Percentiles rank a stretch among this genome's conserved stretches.
These are phyloP conservation scores for Drosophila chauvacae DNA, from an alignment of 1,140 invertebrate genomes.

Conservation along the genomic window DNA sequence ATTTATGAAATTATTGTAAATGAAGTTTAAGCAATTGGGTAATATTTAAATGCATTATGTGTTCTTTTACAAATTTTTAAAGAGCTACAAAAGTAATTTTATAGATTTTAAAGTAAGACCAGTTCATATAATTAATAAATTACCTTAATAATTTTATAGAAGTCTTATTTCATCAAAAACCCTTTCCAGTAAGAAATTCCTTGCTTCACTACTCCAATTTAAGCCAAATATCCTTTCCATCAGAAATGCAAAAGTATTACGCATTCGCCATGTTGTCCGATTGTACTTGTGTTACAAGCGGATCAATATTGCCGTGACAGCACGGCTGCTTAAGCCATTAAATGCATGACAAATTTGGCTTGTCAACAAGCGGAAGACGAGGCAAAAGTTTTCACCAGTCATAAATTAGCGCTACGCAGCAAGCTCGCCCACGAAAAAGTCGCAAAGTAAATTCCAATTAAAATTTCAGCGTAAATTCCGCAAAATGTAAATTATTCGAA, in stretches of 20 bases:
- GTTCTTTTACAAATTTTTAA: rapidly evolving
- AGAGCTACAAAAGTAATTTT: too few species aligned
- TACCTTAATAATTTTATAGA: background rate
- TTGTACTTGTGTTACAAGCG: slow-evolving; percentile 30
- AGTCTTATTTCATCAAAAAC: background rate
- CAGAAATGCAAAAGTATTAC: slow-evolving; percentile 3
- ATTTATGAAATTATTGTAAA: too few species aligned
- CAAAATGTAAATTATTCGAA: slow-evolving; percentile 82
- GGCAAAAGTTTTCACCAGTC: slow-evolving; percentile 67
- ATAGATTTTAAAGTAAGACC: background rate
- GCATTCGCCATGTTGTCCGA: slow-evolving; percentile 34
- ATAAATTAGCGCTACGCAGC: slow-evolving; percentile 60
- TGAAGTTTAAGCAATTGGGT: too few species aligned
- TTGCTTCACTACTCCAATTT: background rate
- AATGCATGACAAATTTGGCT: slow-evolving; percentile 76
- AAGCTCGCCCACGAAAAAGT: slow-evolving; percentile 41
- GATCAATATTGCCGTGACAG: slow-evolving; percentile 41
- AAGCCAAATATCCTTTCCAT: background rate
- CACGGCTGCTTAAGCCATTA: slow-evolving; percentile 71
- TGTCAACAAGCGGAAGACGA: slow-evolving; percentile 75
- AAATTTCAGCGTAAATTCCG: slow-evolving; percentile 80
- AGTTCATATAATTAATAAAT: background rate
- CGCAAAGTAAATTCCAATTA: slow-evolving; percentile 82
- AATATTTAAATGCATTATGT: background rate
- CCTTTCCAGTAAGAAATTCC: background rate